Evolutionary conservation across 2,888 invertebrate species (phyloP).

Genomic region (Anagyrus pseudococci): DNA sequence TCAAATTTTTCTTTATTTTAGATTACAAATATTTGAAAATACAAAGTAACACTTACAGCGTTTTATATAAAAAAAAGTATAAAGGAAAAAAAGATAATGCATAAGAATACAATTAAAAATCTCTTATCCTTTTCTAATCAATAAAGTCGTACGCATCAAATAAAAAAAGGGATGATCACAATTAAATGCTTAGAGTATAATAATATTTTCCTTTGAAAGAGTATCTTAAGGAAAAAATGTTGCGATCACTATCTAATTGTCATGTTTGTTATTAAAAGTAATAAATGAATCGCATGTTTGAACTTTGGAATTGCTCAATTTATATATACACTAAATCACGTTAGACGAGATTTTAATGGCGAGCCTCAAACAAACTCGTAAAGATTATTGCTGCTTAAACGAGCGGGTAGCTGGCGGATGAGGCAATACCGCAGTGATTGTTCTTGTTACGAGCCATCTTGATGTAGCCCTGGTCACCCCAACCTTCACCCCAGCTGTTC

Average conservation of each 20-base stretch:
- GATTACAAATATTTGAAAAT: too few relatives aligned
- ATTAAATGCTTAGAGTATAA: too few relatives aligned
- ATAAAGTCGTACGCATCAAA: too few relatives aligned
- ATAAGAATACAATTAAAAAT: background rate
- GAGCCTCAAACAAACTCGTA: too few relatives aligned
- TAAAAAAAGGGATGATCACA: too few relatives aligned
- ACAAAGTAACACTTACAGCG: too few relatives aligned
- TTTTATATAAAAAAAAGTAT: background rate
- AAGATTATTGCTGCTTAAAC: conserved; percentile 66
- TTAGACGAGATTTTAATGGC: background rate
- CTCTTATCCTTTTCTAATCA: too few relatives aligned
- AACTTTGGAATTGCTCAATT: background rate
- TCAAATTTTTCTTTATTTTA: too few relatives aligned
- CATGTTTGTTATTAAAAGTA: background rate
- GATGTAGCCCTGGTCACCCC: conserved; percentile 88
- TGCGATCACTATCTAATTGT: too few relatives aligned
- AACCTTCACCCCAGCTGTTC: conserved; percentile 82
- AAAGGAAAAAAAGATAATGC: background rate
- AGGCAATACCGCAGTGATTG: conserved; percentile 88
- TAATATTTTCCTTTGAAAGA: too few relatives aligned
- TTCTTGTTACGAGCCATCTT: conserved; percentile 84
- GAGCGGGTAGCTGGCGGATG: conserved; percentile 82
- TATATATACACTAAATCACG: background rate
- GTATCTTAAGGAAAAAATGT: too few relatives aligned
- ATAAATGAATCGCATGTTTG: background rate